These are phyloP conservation scores for Petroica traversi DNA, from an alignment of 2,113 vertebrate species.

Conservation along the genomic window DNA sequence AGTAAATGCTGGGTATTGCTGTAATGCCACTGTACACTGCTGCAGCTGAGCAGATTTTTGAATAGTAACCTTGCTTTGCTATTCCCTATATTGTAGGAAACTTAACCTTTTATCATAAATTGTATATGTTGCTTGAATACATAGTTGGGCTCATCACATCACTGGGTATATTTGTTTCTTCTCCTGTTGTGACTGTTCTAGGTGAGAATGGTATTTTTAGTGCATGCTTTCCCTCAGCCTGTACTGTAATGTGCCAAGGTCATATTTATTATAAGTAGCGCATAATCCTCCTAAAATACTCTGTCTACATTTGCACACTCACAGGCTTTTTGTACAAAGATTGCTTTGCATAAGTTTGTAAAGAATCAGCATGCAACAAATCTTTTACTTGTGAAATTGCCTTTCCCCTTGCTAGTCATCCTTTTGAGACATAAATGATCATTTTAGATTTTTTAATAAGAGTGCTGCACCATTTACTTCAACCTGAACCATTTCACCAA, in stretches of 20 bases:
- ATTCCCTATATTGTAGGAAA: neutral
- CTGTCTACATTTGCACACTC: neutral
- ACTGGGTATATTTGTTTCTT: neutral
- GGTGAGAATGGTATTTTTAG: neutral
- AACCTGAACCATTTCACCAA: neutral
- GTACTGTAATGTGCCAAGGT: neutral
- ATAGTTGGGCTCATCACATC: neutral
- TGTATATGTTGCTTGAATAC: neutral
- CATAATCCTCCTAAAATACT: neutral
- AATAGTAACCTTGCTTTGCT: neutral
- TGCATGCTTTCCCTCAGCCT: neutral
- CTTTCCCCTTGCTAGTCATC: neutral
- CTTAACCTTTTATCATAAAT: neutral
- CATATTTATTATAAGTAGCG: neutral
- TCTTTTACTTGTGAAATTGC: conserved; percentile 7
- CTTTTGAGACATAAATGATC: conserved; percentile 17
- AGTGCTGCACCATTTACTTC: conserved; percentile 17
- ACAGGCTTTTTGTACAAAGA: neutral
- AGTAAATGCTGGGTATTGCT: neutral
- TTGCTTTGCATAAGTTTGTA: neutral
- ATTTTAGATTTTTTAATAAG: conserved; percentile 36
- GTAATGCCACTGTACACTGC: neutral
- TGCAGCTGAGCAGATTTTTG: neutral
- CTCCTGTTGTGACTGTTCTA: neutral
- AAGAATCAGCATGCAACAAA: conserved; percentile 6